Base-by-base conservation (phyloP, 1,140 invertebrate genomes). In the Rhyacophila brunnea region DNA sequence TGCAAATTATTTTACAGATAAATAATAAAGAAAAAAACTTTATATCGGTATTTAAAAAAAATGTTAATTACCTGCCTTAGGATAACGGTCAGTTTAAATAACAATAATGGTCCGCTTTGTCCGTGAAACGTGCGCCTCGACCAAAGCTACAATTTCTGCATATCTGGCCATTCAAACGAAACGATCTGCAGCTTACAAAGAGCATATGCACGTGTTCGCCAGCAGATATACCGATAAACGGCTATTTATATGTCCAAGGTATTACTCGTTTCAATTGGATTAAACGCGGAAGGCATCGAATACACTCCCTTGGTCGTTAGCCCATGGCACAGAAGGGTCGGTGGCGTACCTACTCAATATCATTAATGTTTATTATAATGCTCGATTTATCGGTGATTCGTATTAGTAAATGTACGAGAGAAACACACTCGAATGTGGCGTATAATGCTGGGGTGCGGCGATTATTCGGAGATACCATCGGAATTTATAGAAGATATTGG, bases 211-310 rank as follows among this genome's bases (percentile, higher is more conserved):
- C 44, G 32, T 51, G 55, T 35, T 38, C 55, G 23, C 47, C 20
- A 15, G 18, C 40, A 52, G 49, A 52, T 49, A 57, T 49, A 47
- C 34, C 46, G 34, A 50, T 52, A 48, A 46, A 46, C 28, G 57
- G 48, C 49, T 46, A 59, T 59, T 59, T 59, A 52, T 59, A 59
- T 46, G 42, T 45, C 34, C 44, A 28, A 51, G 48, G 49, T 52
- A 59, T 52, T 52, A 17, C 49, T 51, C 18, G 49, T 49, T 59
- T 59, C 57, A 59, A 59, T 59, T 59, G 57, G 57, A 51, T 59
- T 59, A 59, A 59, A 32, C 32, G 18, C 2, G 5, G 47, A 32
- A 23, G 32, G 47, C 17, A 18, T 2, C 14, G 13, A 45, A 35
- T 32, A 13, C 9, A 17, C 19, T 13, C 38, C 15, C n/a, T 15